Conservation (phyloP, 2,888 invertebrate genomes). For the Tenthredo mesomela region DNA sequence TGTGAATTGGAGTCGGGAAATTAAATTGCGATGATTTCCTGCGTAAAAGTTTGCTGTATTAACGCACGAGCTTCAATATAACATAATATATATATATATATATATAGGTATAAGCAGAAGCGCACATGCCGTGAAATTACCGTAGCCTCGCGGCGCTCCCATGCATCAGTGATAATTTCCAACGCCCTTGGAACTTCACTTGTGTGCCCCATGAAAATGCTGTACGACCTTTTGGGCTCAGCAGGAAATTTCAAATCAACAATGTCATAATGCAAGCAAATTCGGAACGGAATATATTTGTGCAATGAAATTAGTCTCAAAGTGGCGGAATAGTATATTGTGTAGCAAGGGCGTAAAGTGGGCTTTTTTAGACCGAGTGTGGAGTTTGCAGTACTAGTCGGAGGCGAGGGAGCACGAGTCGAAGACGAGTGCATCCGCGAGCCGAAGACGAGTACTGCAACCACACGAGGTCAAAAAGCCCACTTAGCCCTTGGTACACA, state of each 20-base stretch:
- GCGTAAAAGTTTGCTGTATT: not conserved
- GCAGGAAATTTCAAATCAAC: not conserved
- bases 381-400: too few relatives aligned
- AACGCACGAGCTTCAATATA: not conserved
- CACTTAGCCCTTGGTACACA: too few relatives aligned
- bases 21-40: slow-evolving; percentile 34
- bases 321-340: too few relatives aligned
- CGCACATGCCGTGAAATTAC: slow-evolving; percentile 37
- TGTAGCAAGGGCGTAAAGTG: too few relatives aligned
- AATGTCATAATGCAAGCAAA: not conserved
- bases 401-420: too few relatives aligned
- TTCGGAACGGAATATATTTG: not conserved
- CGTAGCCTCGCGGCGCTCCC: slow-evolving; percentile 13
- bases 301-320: not conserved
- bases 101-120: not conserved
- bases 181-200: slow-evolving; percentile 21
- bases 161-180: slow-evolving; percentile 16
- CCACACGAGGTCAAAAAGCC: too few relatives aligned
- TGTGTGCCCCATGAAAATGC: not conserved
- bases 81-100: too few relatives aligned
- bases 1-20: slow-evolving; percentile 7
- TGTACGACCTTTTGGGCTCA: not conserved
- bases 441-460: too few relatives aligned
- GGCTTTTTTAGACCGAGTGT: too few relatives aligned
- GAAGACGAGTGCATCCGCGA: too few relatives aligned